Percentiles rank a stretch among this genome's conserved stretches.
phyloP scores from a whole-genome alignment of 1,140 invertebrate species.

The Halyomorpha halys region DNA sequence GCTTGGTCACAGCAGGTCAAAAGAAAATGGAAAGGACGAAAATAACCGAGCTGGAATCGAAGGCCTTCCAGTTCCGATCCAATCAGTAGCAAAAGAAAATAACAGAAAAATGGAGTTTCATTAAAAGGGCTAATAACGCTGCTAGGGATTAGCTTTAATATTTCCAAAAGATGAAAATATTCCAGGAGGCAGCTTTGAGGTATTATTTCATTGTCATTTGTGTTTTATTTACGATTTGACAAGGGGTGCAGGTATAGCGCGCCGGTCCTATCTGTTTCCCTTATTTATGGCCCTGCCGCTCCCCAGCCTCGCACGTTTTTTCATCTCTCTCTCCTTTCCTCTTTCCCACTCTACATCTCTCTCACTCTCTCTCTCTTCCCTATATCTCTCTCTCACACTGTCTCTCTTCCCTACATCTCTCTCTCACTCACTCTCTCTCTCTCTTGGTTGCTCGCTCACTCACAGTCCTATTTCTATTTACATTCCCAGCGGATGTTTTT shows the following conservation, averaged over 20 bases:
- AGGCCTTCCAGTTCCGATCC: no score
- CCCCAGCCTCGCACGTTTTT: neutral
- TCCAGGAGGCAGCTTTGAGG: neutral
- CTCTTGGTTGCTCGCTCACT: constrained; percentile 20
- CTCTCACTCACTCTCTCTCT: constrained; percentile 22
- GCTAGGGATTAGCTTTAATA: constrained; percentile 3
- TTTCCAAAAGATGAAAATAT: constrained; percentile 4
- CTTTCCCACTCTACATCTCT: neutral
- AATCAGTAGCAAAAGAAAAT: no score
- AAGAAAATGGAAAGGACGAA: no score
- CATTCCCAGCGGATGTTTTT: no score
- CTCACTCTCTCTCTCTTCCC: no score
- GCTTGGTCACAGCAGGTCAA: no score
- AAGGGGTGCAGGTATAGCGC: constrained; percentile 8
- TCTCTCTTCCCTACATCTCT: constrained; percentile 22
- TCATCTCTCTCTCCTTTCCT: neutral
- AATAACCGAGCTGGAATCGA: no score
- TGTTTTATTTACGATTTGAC: constrained; percentile 11
- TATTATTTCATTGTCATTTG: constrained; percentile 12
- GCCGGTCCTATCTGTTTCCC: constrained; percentile 6
- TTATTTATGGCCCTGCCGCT: constrained; percentile 6
- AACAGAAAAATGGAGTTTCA: no score
- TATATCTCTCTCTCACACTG: neutral
- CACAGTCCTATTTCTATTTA: neutral
- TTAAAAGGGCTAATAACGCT: no score